A percentile compares a stretch with the other conserved stretches of the same genome.
phyloP scores from a whole-genome alignment of 2,113 vertebrate species.

The Aramus guarauna region DNA sequence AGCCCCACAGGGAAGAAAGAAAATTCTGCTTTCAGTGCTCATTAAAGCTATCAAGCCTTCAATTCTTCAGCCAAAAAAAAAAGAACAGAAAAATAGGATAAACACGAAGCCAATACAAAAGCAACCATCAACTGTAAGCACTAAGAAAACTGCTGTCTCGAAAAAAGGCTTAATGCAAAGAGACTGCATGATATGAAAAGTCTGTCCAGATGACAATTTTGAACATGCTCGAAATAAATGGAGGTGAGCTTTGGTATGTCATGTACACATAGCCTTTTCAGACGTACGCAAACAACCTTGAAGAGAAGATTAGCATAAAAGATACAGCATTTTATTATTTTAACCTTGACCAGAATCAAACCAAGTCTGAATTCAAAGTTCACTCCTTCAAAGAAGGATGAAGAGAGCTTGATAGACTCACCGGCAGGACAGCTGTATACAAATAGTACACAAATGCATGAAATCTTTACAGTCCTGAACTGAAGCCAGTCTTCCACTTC shows the following conservation, averaged over 20 bases:
- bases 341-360: background rate
- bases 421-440: background rate
- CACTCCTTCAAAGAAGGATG: background rate
- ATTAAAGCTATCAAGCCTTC: background rate
- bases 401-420: background rate
- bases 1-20: background rate
- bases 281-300: background rate
- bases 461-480: slow-evolving; percentile 17
- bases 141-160: background rate
- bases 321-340: background rate
- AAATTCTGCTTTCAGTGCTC: background rate
- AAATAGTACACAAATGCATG: background rate
- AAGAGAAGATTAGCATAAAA: background rate
- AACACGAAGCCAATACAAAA: background rate
- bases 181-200: background rate
- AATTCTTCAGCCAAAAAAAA: background rate
- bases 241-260: background rate
- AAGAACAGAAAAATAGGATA: background rate
- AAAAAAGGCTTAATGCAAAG: background rate
- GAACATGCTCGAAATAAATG: background rate
- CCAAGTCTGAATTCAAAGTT: background rate
- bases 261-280: background rate
- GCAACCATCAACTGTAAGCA: background rate
- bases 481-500: slow-evolving; percentile 30
- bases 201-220: background rate